Base-by-base conservation (phyloP, 2,888 invertebrate species). In the Platynereis dumerilii region DNA sequence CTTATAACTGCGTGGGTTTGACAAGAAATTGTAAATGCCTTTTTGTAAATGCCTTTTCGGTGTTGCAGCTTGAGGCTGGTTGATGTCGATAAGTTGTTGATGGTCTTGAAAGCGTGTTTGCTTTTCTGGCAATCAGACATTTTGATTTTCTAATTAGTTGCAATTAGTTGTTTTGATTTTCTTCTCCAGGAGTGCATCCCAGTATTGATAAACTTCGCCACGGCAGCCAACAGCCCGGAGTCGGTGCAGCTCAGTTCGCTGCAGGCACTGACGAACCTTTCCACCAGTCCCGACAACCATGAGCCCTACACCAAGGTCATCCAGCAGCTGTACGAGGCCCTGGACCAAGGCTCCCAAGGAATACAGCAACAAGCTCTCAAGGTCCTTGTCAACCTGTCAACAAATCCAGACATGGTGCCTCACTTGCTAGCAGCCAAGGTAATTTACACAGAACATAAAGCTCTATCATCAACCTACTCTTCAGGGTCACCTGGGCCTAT, bases 401-500 rank as follows among this genome's bases (percentile, higher is more conserved):
- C 87, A 68, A 88, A 88, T 78, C 83, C 86, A 68, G 87, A 87
- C 67, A 86, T 88, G 85, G 86, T 88, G 55, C 88, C 87, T 7
- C 86, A 87, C 73, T 80, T 88, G 44, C 79, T 88, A 57, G 87
- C 87, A 66, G 87, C 88, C 52, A 87, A 88, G 86, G 88, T 88
- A 78, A 70, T 68, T 27, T 24, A 7, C 3, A 52, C 20, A 5
- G n/a, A 52, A n/a, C 52, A 24, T 34, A 34, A 34, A 7, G 12
- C 12, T 34, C 7, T 12, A 34, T 5, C 34, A 34, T 34, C 12
- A 34, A 34, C 34, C 34, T 34, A 34, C 34, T 34, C n/a, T n/a
- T n/a, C n/a, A n/a, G n/a, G n/a, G n/a, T n/a, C n/a, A n/a, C n/a
- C n/a, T n/a, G n/a, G n/a, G n/a, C n/a, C n/a, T n/a, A n/a, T n/a